phyloP scores from a whole-genome alignment of 2,113 vertebrate species.

The Mohoua ochrocephala region DNA sequence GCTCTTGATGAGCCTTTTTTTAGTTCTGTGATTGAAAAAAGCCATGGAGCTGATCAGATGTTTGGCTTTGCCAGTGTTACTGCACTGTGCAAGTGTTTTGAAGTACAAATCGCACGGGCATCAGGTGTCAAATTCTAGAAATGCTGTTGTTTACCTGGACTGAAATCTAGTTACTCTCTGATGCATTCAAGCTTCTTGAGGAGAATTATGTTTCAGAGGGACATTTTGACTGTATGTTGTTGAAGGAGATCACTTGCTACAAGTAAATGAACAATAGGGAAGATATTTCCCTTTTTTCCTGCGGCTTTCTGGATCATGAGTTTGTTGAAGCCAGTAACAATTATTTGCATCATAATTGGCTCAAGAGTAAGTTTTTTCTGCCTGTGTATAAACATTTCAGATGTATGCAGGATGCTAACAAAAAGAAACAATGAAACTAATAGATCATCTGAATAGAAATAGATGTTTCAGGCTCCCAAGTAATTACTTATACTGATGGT shows the following conservation, averaged over 20 bases:
- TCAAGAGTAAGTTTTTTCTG: background rate
- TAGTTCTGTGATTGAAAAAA: background rate
- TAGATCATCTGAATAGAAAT: background rate
- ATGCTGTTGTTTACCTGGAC: background rate
- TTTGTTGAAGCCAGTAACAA: background rate
- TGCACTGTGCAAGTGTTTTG: background rate
- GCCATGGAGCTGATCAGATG: background rate
- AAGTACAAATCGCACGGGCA: background rate
- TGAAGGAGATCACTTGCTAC: background rate
- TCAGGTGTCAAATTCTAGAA: background rate
- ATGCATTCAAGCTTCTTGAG: background rate
- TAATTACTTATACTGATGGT: background rate
- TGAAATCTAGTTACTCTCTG: background rate
- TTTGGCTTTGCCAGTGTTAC: background rate
- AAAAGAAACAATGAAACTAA: background rate
- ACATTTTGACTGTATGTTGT: background rate
- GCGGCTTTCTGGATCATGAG: background rate
- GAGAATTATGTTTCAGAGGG: background rate
- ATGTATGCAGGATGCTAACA: background rate
- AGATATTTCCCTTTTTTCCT: background rate
- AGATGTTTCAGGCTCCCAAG: background rate
- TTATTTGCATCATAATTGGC: background rate
- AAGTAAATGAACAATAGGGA: background rate
- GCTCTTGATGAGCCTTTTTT: background rate
- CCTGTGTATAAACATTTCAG: background rate